A percentile compares a stretch with the other conserved stretches of the same genome.
phyloP scores from a whole-genome alignment of 1,140 invertebrate species.

The Pissodes strobi region DNA sequence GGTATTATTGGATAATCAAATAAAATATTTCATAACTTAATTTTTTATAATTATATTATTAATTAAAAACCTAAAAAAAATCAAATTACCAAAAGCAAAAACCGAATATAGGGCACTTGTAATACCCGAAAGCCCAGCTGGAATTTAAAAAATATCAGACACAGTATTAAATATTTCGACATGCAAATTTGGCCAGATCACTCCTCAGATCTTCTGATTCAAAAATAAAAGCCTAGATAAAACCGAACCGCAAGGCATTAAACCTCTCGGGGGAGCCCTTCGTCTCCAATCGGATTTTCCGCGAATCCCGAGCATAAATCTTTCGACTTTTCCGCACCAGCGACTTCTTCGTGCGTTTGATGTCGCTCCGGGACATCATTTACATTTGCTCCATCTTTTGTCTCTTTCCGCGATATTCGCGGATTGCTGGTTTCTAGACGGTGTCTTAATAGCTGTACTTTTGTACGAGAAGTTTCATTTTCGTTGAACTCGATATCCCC shows the following conservation, averaged over 20 bases:
- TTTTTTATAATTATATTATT: no score
- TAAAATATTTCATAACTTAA: no score
- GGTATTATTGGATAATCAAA: no score
- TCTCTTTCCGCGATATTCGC: constrained; percentile 3
- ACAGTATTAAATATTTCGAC: background rate
- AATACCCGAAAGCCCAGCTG: no score
- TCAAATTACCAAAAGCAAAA: no score
- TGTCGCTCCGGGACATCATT: constrained; percentile 29
- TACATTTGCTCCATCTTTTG: constrained; percentile 32
- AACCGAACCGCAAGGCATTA: constrained; percentile 11
- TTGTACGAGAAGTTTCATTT: no score
- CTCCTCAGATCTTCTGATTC: background rate
- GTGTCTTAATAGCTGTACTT: no score
- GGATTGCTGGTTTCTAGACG: background rate
- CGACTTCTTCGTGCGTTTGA: constrained; percentile 13
- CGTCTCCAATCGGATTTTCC: constrained; percentile 30
- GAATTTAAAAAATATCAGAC: no score
- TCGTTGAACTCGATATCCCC: no score
- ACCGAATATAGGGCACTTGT: no score
- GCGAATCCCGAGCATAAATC: constrained; percentile 26
- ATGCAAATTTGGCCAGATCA: background rate
- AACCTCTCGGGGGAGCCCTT: constrained; percentile 19
- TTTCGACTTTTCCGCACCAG: constrained; percentile 30
- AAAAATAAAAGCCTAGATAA: constrained; percentile 14
- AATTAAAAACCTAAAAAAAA: no score